Evolutionary conservation across 2,888 invertebrate species (phyloP), one percentile per base, ranked within the genome.

Genomic region (Eudasyphora cyanicolor): DNA sequence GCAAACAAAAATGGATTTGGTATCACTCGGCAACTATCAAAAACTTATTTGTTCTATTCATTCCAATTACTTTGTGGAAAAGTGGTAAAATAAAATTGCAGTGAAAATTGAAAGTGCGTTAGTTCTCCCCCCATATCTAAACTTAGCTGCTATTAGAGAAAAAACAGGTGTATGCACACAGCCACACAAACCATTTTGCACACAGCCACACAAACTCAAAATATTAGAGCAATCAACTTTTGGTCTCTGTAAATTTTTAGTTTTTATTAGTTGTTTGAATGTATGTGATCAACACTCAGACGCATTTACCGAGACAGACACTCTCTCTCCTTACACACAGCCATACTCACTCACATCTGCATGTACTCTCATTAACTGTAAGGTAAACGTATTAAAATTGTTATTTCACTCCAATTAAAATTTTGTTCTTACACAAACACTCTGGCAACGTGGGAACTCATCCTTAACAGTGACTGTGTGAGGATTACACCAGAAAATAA

Each of bases 321-420:
- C 1, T 2, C 10, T 2, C 57, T 12, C 57, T 12, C 57, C 57
- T 12, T 12, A 24, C 54, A 57, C 57, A 27, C 6, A 14, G 0
- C 21, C 10, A n/a, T 12, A 10, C 21, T 21, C 24, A 24, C 21
- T 5, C 54, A 49, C 49, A 12, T 19, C 49, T 2, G 6, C 57
- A 57, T n/a, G n/a, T n/a, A n/a, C n/a, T n/a, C 57, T 24, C 57
- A 24, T 1, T 27, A 27, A 45, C 14, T 45, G 2, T n/a, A n/a
- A 10, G 38, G 38, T 7, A 45, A 45, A 35, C 35, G 62, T 51
- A 70, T 19, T 69, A 69, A 69, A 70, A 70, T 49, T 49, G 27
- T 49, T 70, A 70, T 70, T 70, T 70, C 70, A 70, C 49, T 70
- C 70, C 70, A 70, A 70, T 70, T 70, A 70, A 49, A 70, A 70